Evolutionary conservation across 2,797 vertebrate genomes (phyloP).

Genomic region (Galago senegalensis): DNA sequence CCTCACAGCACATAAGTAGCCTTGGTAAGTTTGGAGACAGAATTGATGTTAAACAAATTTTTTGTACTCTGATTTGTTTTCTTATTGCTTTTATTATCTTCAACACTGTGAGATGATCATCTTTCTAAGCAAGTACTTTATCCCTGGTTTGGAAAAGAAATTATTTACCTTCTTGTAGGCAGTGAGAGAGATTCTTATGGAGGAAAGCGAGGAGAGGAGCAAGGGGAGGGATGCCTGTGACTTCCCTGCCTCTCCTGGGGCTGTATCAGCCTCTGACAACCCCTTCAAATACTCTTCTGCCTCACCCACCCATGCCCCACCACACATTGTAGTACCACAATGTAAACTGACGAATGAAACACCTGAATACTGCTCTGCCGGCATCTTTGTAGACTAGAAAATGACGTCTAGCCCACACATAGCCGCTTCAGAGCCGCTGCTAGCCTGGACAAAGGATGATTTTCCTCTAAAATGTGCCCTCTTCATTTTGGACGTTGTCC

Average conservation of each 20-base stretch:
- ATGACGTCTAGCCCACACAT: neutral
- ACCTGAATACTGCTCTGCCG: neutral
- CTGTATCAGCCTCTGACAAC: neutral
- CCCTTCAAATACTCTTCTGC: neutral
- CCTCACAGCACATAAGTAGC: neutral
- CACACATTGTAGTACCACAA: neutral
- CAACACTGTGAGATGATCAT: neutral
- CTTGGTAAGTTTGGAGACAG: neutral
- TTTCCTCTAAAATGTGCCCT: neutral
- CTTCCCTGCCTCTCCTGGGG: neutral
- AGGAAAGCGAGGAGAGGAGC: neutral
- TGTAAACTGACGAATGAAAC: neutral
- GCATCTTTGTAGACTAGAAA: neutral
- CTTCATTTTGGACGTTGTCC: neutral
- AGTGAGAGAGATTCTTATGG: neutral
- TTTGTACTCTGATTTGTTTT: neutral
- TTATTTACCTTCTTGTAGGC: neutral
- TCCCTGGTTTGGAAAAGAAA: conserved; percentile 4
- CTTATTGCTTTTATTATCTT: neutral
- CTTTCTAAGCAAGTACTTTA: neutral
- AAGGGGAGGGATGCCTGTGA: neutral
- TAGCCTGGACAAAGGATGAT: neutral
- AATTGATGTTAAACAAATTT: neutral
- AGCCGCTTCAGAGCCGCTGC: neutral
- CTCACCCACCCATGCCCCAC: neutral